Percentiles rank a stretch among this genome's conserved stretches.
phyloP scores from a whole-genome alignment of 2,797 vertebrate genomes.

The Thripadectes ignobilis region DNA sequence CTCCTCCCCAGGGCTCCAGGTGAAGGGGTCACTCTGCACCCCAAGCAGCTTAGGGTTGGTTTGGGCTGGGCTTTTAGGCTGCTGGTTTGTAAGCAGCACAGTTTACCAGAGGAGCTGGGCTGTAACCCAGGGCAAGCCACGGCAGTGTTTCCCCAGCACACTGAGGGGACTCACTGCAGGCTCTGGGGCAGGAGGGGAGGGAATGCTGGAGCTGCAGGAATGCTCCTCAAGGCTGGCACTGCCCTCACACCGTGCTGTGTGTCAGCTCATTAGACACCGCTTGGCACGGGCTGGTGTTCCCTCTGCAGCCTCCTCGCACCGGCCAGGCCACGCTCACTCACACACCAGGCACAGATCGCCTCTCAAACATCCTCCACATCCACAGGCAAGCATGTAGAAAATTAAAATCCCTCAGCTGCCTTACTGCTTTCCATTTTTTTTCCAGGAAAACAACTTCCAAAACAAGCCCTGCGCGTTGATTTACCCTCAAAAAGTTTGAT shows the following conservation, averaged over 20 bases:
- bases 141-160: neutral
- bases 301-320: neutral
- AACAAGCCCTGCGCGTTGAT: fast-evolving
- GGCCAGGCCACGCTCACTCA: neutral
- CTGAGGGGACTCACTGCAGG: neutral
- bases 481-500: neutral
- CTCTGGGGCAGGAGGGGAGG: neutral
- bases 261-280: neutral
- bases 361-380: neutral
- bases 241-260: neutral
- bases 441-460: neutral
- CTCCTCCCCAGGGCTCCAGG: neutral
- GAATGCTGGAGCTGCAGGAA: neutral
- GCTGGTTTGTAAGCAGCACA: neutral
- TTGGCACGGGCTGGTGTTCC: neutral
- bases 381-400: neutral
- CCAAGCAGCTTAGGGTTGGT: too few relatives aligned
- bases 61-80: neutral
- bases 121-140: neutral
- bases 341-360: fast-evolving
- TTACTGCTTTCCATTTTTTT: fast-evolving
- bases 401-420: too few relatives aligned
- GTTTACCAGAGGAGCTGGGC: neutral
- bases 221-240: neutral
- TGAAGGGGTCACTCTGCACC: fast-evolving